A percentile compares a stretch with the other conserved stretches of the same genome.
Evolutionary conservation across 2,888 invertebrate species (phyloP).

Genomic region (Gisinianus flammeolus): DNA sequence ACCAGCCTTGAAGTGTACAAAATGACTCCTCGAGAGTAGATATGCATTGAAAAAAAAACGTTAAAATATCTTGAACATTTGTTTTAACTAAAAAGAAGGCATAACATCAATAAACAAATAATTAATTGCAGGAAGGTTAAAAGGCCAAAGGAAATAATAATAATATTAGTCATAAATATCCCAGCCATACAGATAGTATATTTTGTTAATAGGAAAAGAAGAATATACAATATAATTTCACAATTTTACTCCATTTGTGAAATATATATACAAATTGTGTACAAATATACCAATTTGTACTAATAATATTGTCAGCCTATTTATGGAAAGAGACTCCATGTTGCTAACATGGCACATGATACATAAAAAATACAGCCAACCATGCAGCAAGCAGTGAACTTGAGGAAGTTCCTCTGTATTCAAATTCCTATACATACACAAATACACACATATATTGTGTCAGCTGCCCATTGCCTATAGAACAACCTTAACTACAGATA

Average conservation of each 20-base stretch:
- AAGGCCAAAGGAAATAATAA: background rate
- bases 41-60: background rate
- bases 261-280: no score
- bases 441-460: no score
- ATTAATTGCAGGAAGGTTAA: constrained; percentile 12
- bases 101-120: constrained; percentile 20
- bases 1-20: no score
- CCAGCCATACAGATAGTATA: background rate
- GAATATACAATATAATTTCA: no score
- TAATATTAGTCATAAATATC: background rate
- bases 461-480: no score
- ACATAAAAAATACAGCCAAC: background rate
- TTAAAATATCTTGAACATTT: background rate
- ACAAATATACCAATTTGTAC: no score
- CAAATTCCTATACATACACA: no score
- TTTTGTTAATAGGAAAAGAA: background rate
- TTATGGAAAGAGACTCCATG: background rate
- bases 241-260: no score
- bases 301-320: no score
- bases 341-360: background rate
- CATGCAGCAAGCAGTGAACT: background rate
- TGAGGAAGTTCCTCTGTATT: background rate
- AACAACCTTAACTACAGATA: no score
- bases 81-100: background rate
- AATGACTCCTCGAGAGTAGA: no score